These are phyloP conservation scores for Hymenopus coronatus DNA, from an alignment of 2,888 invertebrate species.

Conservation along the genomic window DNA sequence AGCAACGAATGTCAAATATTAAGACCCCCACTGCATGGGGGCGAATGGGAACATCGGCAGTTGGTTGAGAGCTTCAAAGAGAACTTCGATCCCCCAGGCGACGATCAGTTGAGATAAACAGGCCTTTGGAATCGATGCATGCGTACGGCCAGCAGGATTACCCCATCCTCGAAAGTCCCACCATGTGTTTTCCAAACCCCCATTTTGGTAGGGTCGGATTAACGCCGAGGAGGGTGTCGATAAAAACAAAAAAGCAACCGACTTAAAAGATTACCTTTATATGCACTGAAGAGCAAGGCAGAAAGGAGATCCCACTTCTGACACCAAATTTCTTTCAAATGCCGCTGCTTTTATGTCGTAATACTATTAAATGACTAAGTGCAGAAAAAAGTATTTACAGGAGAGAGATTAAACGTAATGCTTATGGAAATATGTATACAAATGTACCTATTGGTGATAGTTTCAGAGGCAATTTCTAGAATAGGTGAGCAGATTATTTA, in stretches of 20 bases:
- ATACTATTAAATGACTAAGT: too few species aligned
- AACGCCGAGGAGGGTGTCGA: too few species aligned
- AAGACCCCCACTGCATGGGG: background rate
- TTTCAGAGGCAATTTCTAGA: too few species aligned
- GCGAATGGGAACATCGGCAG: background rate
- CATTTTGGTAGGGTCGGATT: background rate
- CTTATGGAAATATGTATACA: too few species aligned
- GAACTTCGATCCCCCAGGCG: background rate
- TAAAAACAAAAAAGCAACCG: background rate
- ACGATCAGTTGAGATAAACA: background rate
- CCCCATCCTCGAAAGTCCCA: background rate
- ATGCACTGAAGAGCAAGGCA: background rate
- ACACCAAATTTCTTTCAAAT: too few species aligned
- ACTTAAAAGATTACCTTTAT: background rate
- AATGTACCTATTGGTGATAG: too few species aligned
- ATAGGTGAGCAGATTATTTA: too few species aligned
- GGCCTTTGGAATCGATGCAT: background rate
- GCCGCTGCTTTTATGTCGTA: too few species aligned
- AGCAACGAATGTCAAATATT: background rate
- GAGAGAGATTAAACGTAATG: too few species aligned
- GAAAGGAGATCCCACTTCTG: too few species aligned
- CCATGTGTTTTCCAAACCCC: background rate
- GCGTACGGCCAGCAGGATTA: background rate
- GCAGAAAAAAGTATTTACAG: too few species aligned
- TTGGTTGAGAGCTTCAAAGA: background rate